Evolutionary conservation across 37 sponge, comb jelly and placozoan species (phyloP), one percentile per base, ranked within the genome.

Genomic region (Tethya wilhelma): DNA sequence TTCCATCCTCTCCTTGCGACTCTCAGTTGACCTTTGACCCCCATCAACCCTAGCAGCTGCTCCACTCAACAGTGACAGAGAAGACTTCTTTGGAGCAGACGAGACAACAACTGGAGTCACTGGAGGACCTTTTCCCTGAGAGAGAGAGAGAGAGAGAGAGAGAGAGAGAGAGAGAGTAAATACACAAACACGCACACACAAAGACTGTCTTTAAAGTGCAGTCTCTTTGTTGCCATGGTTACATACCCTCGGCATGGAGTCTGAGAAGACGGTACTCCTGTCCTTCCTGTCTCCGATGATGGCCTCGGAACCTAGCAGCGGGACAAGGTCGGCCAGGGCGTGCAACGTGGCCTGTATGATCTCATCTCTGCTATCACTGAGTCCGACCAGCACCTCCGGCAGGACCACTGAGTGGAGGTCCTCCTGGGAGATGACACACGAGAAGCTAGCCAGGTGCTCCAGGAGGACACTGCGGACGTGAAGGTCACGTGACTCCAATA

Each of bases 221-320:
- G 20, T 34, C 20, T 49, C 34, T 0, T n/a, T 33, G 7, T 0
- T 12, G n/a, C n/a, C n/a, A n/a, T n/a, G n/a, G n/a, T n/a, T n/a
- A 12, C 72, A 64, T 36, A 79, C 78, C 66, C 80, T 71, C 12
- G 90, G 90, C 37, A 53, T 34, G 33, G 75, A 34, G 40, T 89
- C 86, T 59, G 67, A 36, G 45, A 92, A 93, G 38, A 93, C 41
- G 0, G 31, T 11, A 1, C 46, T 79, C 29, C 90, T 38, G 1
- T 71, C 9, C 9, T 86, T 88, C n/a, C n/a, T n/a, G n/a, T n/a
- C n/a, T 19, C 93, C 93, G 73, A 93, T 64, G 32, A 93, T 82
- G 8, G 59, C 62, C n/a, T 84, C 86, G 23, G 86, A 62, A 39
- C 93, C 93, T 5, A 88, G 22, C 36, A 80, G 64, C 29, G 78